phyloP scores from a whole-genome alignment of 2,888 invertebrate genomes.

The Yponomeuta evonymella region DNA sequence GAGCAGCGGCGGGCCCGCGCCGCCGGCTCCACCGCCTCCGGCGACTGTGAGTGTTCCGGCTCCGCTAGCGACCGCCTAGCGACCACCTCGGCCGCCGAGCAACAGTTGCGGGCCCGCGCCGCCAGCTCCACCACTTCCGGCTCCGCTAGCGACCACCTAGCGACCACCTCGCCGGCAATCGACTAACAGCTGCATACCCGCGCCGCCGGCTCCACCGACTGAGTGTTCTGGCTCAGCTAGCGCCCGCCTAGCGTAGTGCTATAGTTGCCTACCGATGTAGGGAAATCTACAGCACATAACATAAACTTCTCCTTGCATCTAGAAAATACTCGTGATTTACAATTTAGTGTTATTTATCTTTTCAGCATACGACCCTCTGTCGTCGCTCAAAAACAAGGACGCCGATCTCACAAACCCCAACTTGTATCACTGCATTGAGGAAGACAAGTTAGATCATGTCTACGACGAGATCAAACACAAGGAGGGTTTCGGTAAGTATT shows the following conservation, averaged over 20 bases:
- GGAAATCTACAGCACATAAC: too few relatives aligned
- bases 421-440: slow-evolving; percentile 88
- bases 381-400: slow-evolving; percentile 85
- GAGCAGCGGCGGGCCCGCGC: slow-evolving; percentile 74
- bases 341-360: slow-evolving; percentile 19
- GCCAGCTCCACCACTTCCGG: slow-evolving; percentile 69
- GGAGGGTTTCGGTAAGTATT: slow-evolving; percentile 79
- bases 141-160: slow-evolving; percentile 49
- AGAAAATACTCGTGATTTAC: not conserved
- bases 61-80: too few relatives aligned
- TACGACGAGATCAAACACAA: slow-evolving; percentile 94
- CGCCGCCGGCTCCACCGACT: slow-evolving; percentile 64
- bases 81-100: slow-evolving; percentile 30
- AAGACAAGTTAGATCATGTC: slow-evolving; percentile 86
- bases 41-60: slow-evolving; percentile 46
- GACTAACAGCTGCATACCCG: slow-evolving; percentile 22
- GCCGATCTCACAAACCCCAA: slow-evolving; percentile 92
- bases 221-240: slow-evolving; percentile 35
- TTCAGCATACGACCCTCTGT: slow-evolving; percentile 78
- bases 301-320: too few relatives aligned
- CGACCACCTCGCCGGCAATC: slow-evolving; percentile 39
- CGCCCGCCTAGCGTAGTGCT: not conserved
- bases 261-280: too few relatives aligned
- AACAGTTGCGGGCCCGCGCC: slow-evolving; percentile 71
- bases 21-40: slow-evolving; percentile 67